Evolutionary conservation across 2,888 invertebrate genomes (phyloP), one percentile per base, ranked within the genome.

Genomic region (Drosophila mayaguana): DNA sequence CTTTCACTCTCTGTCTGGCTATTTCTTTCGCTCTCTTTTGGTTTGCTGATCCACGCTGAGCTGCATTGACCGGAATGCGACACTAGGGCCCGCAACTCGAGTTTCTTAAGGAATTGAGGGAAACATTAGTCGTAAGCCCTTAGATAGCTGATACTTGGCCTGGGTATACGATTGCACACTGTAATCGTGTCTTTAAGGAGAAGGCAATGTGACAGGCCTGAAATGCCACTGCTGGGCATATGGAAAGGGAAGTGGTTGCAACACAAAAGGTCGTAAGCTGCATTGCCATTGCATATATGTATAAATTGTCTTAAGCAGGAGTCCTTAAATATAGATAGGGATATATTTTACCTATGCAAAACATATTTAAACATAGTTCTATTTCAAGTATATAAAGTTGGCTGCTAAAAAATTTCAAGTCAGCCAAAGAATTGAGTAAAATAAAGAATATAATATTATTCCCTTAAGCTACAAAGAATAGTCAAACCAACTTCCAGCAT

Each of bases 81-180:
- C 75, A 71, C 59, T 61, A 42, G 22, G n/a, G 68, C 38, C 63
- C 63, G 68, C 67, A 62, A 74, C 68, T 84, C 74, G 64, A 45
- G 71, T 84, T 83, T 80, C 83, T 53, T 25, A 25, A 43, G 46
- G 18, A 51, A 61, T 57, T 48, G 40, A 57, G 54, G 40, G 28
- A 32, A 32, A 81, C 51, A 48, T 54, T 54, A 28, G 38, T 62
- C 50, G 28, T 76, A 63, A 64, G 73, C 68, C 73, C 43, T 53
- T 36, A 54, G 80, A 77, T 68, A 77, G 64, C 56, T 77, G 88
- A 87, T 82, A 72, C 54, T 69, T 38, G 57, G 42, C 50, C 42
- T 20, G 56, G 77, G 75, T 79, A 60, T 84, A 64, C 63, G 63
- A 80, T 87, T 79, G 77, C 80, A 75, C 67, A 54, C 38, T 18